Base-by-base conservation (phyloP, 2,888 invertebrate species). In the Pseudococcus viburni region DNA sequence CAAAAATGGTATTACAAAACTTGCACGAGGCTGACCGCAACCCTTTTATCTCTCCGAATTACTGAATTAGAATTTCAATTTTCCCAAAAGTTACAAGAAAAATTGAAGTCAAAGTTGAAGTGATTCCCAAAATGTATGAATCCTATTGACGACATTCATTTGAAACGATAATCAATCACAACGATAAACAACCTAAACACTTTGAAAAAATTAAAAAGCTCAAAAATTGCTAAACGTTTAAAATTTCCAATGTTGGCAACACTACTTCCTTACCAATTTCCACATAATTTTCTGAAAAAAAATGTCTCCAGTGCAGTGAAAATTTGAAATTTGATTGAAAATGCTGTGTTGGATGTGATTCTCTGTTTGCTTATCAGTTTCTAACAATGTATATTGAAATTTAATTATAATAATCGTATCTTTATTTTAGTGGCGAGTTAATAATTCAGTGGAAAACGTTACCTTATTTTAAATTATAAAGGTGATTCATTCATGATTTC, bases 401-500 rank as follows among this genome's bases (percentile, higher is more conserved):
- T 83, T 46, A 83, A 83, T 83, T 83, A 19, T 17, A 19, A 19
- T 46, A 33, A 46, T 11, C 26, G 33, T 83, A 46, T 19, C 11
- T 11, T 83, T 83, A 33, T 8, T 83, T n/a, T 12, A 73, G 3
- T 15, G n/a, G 17, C 46, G n/a, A 6, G 15, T 19, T 46, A 4
- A 46, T 17, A 15, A 11, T 83, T 46, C 19, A 83, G 42, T 46
- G 80, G 2, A 22, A 46, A 46, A 46, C 19, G 46, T 83, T 83
- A 83, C 80, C 46, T 4, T 42, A 42, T 3, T 46, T 83, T 19
- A 17, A 39, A 77, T 39, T 42, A 77, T 39, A n/a, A 77, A 77
- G 46, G 80, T 46, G 80, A 83, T 83, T 83, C 80, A 83, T 83
- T 83, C 80, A 83, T 83, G 80, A 83, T 83, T 83, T 83, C 80